Base-by-base conservation (phyloP, 2,888 invertebrate genomes). In the Bellardia pandia region DNA sequence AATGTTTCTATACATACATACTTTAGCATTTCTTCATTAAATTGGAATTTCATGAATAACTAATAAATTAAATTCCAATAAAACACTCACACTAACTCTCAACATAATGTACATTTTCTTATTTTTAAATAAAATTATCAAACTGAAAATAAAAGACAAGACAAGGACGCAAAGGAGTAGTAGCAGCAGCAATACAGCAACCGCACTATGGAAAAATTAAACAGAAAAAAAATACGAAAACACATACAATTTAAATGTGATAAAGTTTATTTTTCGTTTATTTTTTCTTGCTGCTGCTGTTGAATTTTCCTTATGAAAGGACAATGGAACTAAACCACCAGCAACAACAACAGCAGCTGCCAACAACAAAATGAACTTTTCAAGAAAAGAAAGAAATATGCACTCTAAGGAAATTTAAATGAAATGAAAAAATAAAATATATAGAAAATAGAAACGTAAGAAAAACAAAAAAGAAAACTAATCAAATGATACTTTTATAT, bases 371-470 rank as follows among this genome's bases (percentile, higher is more conserved):
- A 71, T 51, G 37, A 80, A 74, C 74, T 79, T 85, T 89, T 88
- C 85, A 88, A 88, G 84, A 60, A 74, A 64, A 56, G 37, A 62
- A 66, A 81, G 83, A 86, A 85, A 83, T 83, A 89, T 89, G 90
- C 89, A 90, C 90, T 90, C 91, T 86, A 88, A 88, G 86, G 86
- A 84, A 86, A 88, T 86, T 88, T 86, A 88, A 88, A 88, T 86
- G 86, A 86, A 88, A 86, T 88, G 86, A 88, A 86, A 79, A 75
- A 83, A 83, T 74, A 69, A 83, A 71, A 58, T 74, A 51, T 69
- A 33, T 45, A 71, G 58, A 72, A 79, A 71, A 69, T n/a, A 58
- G 45, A 76, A 60, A 58, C 51, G 76, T n/a, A 71, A 69, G 64
- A 53, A 30, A 69, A 72, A 68, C 16, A 74, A 81, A 86, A 88